Percentiles rank a stretch among this genome's conserved stretches.
Evolutionary conservation across 2,113 vertebrate species (phyloP).

Genomic region (Strix aluco): DNA sequence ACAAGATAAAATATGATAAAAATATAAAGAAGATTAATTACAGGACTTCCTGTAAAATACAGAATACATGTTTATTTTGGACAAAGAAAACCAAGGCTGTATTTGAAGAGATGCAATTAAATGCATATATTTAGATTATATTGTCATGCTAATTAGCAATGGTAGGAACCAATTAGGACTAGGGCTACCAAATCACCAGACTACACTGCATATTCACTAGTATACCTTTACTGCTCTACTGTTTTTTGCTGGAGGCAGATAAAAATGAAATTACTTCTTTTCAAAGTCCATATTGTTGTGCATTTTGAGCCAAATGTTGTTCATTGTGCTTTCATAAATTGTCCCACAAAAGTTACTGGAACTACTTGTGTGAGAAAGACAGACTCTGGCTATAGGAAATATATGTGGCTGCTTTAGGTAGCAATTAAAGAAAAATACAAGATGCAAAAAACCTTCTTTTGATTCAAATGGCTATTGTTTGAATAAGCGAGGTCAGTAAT

Average conservation of each 20-base stretch:
- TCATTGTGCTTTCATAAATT: not conserved
- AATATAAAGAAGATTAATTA: constrained; percentile 60
- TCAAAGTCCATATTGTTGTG: not conserved
- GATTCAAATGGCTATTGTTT: not conserved
- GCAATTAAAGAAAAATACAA: constrained; percentile 6
- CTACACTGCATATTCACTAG: constrained; percentile 19
- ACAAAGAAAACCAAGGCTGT: constrained; percentile 12
- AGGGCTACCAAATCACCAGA: constrained; percentile 29
- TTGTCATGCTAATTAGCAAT: constrained; percentile 57
- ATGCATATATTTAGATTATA: constrained; percentile 59
- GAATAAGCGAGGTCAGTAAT: not conserved
- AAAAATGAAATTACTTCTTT: not conserved
- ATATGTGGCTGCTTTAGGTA: not conserved
- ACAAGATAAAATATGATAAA: constrained; percentile 52
- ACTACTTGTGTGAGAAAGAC: not conserved
- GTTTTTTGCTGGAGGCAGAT: not conserved
- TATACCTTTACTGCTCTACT: constrained; percentile 2
- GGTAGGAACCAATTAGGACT: constrained; percentile 51
- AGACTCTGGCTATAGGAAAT: not conserved
- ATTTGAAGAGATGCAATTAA: constrained; percentile 47
- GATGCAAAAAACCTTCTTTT: not conserved
- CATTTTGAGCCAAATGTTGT: not conserved
- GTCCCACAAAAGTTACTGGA: not conserved
- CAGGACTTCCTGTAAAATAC: constrained; percentile 39
- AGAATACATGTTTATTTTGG: constrained; percentile 24